phyloP scores from a whole-genome alignment of 2,797 vertebrate species.

The Tinamus major region DNA sequence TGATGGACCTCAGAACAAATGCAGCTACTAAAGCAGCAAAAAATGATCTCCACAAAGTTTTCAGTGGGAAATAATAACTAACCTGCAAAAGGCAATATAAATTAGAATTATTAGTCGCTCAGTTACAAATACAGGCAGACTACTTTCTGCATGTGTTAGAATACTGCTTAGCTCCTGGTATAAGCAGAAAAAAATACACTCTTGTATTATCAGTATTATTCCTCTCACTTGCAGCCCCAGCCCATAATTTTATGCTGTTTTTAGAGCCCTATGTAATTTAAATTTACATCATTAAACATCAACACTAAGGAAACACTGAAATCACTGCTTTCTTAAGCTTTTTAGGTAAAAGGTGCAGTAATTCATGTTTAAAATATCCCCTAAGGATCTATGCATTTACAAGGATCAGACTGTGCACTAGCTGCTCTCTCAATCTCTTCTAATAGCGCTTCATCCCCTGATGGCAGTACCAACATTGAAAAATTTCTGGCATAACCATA shows the following conservation, averaged over 20 bases:
- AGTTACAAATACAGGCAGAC: neutral
- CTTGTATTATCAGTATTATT: neutral
- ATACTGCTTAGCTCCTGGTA: neutral
- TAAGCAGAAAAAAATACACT: neutral
- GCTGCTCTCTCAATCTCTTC: neutral
- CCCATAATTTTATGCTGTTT: neutral
- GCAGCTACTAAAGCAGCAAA: conserved; percentile 98
- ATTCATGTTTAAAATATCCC: neutral
- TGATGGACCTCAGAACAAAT: conserved; percentile 97
- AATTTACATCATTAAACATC: neutral
- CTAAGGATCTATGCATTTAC: neutral
- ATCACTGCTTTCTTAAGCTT: neutral
- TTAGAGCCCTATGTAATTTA: neutral
- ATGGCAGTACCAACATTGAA: neutral
- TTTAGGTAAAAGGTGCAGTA: neutral
- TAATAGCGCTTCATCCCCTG: neutral
- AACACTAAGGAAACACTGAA: neutral
- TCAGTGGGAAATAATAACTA: conserved; percentile 99
- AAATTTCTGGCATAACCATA: neutral
- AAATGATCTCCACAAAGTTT: conserved; percentile 98
- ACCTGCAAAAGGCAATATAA: conserved; percentile 82
- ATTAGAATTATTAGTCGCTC: neutral
- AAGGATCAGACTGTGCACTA: neutral
- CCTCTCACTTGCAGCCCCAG: neutral
- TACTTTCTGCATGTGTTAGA: neutral